A percentile compares a stretch with the other conserved stretches of the same genome.
phyloP scores from a whole-genome alignment of 1,140 invertebrate species.

The honey bee (Apis mellifera) region Amel_HAv3.1 CM009931.2:22400001-22400500 shows the following conservation, averaged over 20 bases:
- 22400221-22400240: constrained; percentile 7
- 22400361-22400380: constrained; percentile 52
- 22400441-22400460: constrained; percentile 32
- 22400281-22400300: constrained; percentile 63
- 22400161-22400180: too few species aligned
- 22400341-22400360: constrained; percentile 63
- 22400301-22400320: constrained; percentile 56
- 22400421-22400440: constrained; percentile 61
- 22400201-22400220: too few species aligned
- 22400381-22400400: constrained; percentile 35
- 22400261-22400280: constrained; percentile 55
- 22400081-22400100: too few species aligned
- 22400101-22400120: too few species aligned
- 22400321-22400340: constrained; percentile 55
- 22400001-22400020: too few species aligned
- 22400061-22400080: too few species aligned
- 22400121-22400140: too few species aligned
- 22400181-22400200: too few species aligned
- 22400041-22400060: too few species aligned
- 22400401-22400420: constrained; percentile 67
- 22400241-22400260: constrained; percentile 55
- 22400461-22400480: constrained; percentile 52
- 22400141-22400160: too few species aligned
- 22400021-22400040: too few species aligned
- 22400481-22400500: not conserved